phyloP scores from a whole-genome alignment of 2,888 invertebrate genomes.

The Thelaira solivaga region DNA sequence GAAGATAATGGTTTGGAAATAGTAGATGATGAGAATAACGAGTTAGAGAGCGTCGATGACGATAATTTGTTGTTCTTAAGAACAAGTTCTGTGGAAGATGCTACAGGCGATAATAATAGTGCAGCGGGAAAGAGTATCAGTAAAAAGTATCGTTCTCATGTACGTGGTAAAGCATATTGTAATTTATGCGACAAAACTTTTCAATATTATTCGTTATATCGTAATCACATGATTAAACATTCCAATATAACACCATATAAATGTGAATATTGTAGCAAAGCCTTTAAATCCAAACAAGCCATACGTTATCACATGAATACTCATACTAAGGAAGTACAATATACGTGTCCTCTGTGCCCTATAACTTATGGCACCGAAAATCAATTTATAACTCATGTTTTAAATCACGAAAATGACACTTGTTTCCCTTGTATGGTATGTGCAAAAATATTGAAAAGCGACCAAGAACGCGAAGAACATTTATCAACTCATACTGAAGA shows the following conservation, averaged over 20 bases:
- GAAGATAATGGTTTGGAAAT: constrained; percentile 43
- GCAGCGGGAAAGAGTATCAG: constrained; percentile 2
- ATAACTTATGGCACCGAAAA: constrained; percentile 74
- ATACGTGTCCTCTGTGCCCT: constrained; percentile 77
- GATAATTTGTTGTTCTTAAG: constrained; percentile 30
- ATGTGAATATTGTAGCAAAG: constrained; percentile 67
- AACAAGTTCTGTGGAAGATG: constrained; percentile 33
- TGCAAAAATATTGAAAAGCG: constrained; percentile 65
- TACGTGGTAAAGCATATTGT: constrained; percentile 67
- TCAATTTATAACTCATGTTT: constrained; percentile 66
- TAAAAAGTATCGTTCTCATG: constrained; percentile 65
- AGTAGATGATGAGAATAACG: constrained; percentile 42
- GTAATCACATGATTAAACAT: constrained; percentile 70
- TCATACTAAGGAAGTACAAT: constrained; percentile 67
- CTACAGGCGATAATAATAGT: not conserved
- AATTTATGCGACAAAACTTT: constrained; percentile 68
- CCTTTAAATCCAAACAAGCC: constrained; percentile 69
- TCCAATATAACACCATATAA: constrained; percentile 68
- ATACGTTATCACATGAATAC: constrained; percentile 69
- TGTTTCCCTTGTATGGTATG: constrained; percentile 68
- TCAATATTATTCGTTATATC: constrained; percentile 68
- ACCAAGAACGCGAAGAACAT: constrained; percentile 68
- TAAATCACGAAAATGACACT: constrained; percentile 66
- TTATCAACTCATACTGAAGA: constrained; percentile 79
- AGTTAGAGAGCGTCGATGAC: constrained; percentile 18